Conservation (phyloP, 2,113 vertebrate genomes). For the Rissa tridactyla region DNA sequence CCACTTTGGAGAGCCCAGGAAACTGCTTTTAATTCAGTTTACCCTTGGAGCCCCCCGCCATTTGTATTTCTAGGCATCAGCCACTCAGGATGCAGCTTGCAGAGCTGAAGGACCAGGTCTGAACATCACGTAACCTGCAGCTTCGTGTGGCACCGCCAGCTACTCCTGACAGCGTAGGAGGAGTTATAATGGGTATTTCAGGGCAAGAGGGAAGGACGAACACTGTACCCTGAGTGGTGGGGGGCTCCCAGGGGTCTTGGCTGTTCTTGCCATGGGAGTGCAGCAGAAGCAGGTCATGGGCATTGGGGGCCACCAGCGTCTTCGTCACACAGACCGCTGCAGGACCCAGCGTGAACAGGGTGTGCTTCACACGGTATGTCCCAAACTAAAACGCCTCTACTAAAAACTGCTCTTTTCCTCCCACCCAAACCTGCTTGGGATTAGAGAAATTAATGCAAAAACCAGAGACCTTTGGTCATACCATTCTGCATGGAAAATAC, state of each 20-base stretch:
- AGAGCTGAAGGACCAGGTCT: neutral
- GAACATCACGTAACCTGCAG: neutral
- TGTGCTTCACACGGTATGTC: neutral
- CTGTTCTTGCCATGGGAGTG: neutral
- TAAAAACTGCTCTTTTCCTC: neutral
- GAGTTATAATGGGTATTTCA: neutral
- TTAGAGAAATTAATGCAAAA: neutral
- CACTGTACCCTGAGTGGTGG: accelerated
- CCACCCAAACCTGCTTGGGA: neutral
- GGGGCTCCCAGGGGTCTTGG: accelerated
- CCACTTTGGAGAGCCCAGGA: neutral
- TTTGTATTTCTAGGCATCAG: neutral
- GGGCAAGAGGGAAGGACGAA: neutral
- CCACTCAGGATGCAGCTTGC: neutral
- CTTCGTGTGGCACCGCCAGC: accelerated
- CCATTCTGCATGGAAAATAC: neutral
- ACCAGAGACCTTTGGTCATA: neutral
- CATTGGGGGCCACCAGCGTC: neutral
- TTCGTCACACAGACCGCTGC: neutral
- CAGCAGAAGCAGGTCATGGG: neutral
- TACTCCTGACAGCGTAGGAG: neutral
- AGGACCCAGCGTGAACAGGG: accelerated
- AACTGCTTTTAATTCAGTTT: neutral
- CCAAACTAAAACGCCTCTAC: neutral
- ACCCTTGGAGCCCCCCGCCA: neutral